phyloP scores from a whole-genome alignment of 2,888 invertebrate species.

The Pterobdella sp. region DNA sequence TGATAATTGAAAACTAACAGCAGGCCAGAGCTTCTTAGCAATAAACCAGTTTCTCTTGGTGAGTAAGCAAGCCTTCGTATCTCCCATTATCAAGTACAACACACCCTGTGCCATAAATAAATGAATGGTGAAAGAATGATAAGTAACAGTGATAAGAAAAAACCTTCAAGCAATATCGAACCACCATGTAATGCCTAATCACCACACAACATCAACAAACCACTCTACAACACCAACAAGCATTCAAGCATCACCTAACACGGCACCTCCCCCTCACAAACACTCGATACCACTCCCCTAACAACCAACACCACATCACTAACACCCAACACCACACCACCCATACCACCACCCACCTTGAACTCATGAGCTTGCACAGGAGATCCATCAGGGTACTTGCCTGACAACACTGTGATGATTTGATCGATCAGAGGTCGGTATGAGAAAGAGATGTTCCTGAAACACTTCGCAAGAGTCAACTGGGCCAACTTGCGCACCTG shows the following conservation, averaged over 20 bases:
- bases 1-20: no score
- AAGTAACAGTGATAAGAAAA: not conserved
- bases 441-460: slow-evolving; percentile 64
- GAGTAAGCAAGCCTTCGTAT: slow-evolving; percentile 59
- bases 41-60: slow-evolving; percentile 70
- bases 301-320: not conserved
- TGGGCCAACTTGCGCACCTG: slow-evolving; percentile 52
- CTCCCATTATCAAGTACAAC: slow-evolving; percentile 67
- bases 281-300: not conserved
- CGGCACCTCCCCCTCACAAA: not conserved
- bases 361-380: slow-evolving; percentile 60
- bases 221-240: no score
- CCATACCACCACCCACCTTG: slow-evolving; percentile 52
- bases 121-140: not conserved
- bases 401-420: slow-evolving; percentile 55
- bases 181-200: no score
- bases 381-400: slow-evolving; percentile 54
- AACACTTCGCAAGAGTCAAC: slow-evolving; percentile 59
- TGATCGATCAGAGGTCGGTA: slow-evolving; percentile 63
- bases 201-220: no score
- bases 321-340: not conserved
- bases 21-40: slow-evolving; percentile 65
- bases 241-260: not conserved
- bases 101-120: slow-evolving; percentile 58
- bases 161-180: no score